Evolutionary conservation across 37 sponge, comb jelly and placozoan genomes (phyloP).

Genomic region (Amphimedon queenslandica): DNA sequence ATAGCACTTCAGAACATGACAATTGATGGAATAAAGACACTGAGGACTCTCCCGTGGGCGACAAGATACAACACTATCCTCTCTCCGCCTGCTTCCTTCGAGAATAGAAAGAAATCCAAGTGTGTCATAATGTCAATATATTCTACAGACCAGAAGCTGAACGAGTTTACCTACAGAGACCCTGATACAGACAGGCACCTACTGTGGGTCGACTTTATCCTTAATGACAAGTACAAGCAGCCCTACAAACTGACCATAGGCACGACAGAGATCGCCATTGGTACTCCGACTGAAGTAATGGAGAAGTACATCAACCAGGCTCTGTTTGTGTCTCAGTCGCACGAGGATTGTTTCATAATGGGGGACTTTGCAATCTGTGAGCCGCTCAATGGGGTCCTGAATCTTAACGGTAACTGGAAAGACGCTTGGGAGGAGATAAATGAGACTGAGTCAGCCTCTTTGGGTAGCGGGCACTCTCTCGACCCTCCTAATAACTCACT

Average conservation of each 20-base stretch:
- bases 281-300: constrained; percentile 7
- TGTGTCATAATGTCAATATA: constrained; percentile 60
- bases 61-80: constrained; percentile 37
- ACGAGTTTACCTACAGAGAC: constrained; percentile 18
- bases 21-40: constrained; percentile 47
- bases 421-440: constrained; percentile 54
- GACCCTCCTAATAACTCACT: constrained; percentile 55
- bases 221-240: constrained; percentile 66
- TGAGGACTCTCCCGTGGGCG: constrained; percentile 47
- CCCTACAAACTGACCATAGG: constrained; percentile 40
- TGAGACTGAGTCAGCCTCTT: constrained; percentile 21
- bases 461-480: constrained; percentile 41
- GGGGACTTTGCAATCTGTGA: constrained; percentile 47
- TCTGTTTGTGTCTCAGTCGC: constrained; percentile 11
- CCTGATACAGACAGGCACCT: constrained; percentile 13
- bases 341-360: constrained; percentile 46
- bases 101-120: constrained; percentile 55
- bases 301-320: constrained; percentile 67
- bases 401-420: constrained; percentile 50
- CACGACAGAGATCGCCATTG: constrained; percentile 42
- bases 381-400: constrained; percentile 45
- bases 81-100: constrained; percentile 48
- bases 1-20: constrained; percentile 62
- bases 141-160: constrained; percentile 17
- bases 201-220: constrained; percentile 44